These are phyloP conservation scores for Chelon labrosus DNA, from an alignment of 2,797 vertebrate genomes.

Conservation along the genomic window DNA sequence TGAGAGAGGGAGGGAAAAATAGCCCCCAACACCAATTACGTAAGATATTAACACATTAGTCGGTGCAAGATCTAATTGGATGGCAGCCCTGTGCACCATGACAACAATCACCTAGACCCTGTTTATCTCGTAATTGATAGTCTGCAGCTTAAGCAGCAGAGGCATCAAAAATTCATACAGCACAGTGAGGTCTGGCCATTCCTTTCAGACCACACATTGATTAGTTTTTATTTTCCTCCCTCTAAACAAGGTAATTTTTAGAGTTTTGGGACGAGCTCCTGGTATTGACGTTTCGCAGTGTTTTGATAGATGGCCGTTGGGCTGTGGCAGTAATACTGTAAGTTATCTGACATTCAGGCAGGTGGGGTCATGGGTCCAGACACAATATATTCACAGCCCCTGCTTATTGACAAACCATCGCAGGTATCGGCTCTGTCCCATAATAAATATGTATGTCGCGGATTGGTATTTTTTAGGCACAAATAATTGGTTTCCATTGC, in stretches of 20 bases:
- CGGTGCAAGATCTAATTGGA: conserved; percentile 81
- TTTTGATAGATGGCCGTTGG: conserved; percentile 80
- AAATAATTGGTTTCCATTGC: conserved; percentile 69
- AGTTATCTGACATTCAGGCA: conserved; percentile 79
- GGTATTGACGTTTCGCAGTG: conserved; percentile 74
- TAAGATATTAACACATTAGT: conserved; percentile 86
- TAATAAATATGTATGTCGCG: conserved; percentile 80
- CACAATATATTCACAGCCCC: conserved; percentile 81
- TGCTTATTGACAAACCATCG: conserved; percentile 81
- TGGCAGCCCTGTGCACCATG: conserved; percentile 80
- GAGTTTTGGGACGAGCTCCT: conserved; percentile 71
- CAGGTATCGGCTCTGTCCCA: conserved; percentile 68
- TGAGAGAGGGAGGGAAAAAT: conserved; percentile 76
- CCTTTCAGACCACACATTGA: conserved; percentile 75
- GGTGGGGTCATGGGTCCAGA: conserved; percentile 75
- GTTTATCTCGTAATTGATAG: conserved; percentile 86
- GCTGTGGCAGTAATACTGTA: conserved; percentile 78
- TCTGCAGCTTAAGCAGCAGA: conserved; percentile 78
- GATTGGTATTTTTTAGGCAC: conserved; percentile 59
- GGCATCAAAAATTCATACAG: conserved; percentile 81
- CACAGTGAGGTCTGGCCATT: conserved; percentile 64
- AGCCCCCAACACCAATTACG: conserved; percentile 83
- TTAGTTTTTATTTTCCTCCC: conserved; percentile 77
- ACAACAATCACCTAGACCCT: conserved; percentile 85
- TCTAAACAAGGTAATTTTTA: conserved; percentile 79